A percentile compares a stretch with the other conserved stretches of the same genome.
Evolutionary conservation across 2,888 invertebrate genomes (phyloP).

Genomic region (Brachyptera risi): DNA sequence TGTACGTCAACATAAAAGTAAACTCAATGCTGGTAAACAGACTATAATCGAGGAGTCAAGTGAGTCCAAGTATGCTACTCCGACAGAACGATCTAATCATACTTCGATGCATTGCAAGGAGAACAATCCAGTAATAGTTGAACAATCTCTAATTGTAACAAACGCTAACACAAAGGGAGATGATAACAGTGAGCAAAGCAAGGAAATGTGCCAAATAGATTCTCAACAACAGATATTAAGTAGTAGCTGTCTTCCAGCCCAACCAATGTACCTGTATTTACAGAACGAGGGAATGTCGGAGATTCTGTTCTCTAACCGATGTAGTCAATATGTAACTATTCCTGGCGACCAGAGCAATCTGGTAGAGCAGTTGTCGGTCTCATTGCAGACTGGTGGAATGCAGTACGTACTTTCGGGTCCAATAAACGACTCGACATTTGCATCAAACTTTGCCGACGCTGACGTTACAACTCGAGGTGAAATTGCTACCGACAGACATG

Average conservation of each 20-base stretch:
- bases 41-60: background rate
- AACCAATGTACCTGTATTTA: background rate
- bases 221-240: background rate
- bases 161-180: background rate
- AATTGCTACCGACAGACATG: no score
- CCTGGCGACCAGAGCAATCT: background rate
- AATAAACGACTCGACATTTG: no score
- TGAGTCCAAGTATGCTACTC: no score
- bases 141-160: no score
- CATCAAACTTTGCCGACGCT: no score
- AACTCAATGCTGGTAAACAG: background rate
- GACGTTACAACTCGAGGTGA: no score
- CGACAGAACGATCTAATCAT: no score
- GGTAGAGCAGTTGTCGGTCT: background rate
- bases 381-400: background rate
- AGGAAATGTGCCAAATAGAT: background rate
- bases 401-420: background rate
- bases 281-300: background rate
- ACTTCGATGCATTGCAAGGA: background rate
- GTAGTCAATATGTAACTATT: background rate
- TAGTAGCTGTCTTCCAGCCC: background rate
- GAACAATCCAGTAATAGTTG: no score
- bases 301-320: background rate
- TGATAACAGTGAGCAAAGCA: background rate
- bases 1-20: constrained; percentile 40